phyloP scores from a whole-genome alignment of 64 coral and sea anemone species.

The Platygyra sinensis region DNA sequence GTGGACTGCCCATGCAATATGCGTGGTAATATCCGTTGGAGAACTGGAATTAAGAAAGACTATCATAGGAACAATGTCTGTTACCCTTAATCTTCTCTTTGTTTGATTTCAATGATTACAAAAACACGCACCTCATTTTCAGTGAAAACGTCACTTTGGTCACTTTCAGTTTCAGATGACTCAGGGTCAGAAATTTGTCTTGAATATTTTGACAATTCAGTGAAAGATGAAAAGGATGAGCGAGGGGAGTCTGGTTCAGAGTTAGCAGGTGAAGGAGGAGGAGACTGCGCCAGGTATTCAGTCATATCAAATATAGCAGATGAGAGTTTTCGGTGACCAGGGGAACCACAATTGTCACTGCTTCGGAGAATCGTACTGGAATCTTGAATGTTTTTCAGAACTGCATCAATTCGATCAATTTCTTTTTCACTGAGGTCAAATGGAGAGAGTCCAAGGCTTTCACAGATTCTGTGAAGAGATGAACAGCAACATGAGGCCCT shows the following conservation, averaged over 20 bases:
- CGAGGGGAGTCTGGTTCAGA: conserved; percentile 46
- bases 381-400: conserved; percentile 60
- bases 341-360: conserved; percentile 64
- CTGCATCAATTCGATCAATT: conserved; percentile 64
- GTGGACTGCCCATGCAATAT: too few species aligned
- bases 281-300: conserved; percentile 74
- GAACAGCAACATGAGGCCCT: neutral
- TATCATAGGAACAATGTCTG: too few species aligned
- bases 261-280: conserved; percentile 47
- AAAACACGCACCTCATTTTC: conserved; percentile 44
- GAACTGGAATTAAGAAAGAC: too few species aligned
- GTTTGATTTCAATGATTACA: neutral
- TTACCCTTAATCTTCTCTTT: too few species aligned
- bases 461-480: conserved; percentile 73
- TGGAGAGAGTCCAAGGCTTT: conserved; percentile 71
- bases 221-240: conserved; percentile 48
- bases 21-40: too few species aligned
- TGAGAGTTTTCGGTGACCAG: conserved; percentile 72
- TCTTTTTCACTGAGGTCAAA: conserved; percentile 96
- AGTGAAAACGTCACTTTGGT: conserved; percentile 80
- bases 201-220: conserved; percentile 19
- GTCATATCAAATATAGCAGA: conserved; percentile 64
- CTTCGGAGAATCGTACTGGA: conserved; percentile 76
- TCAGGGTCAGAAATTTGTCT: conserved; percentile 53
- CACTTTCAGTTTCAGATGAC: conserved; percentile 90